phyloP scores from a whole-genome alignment of 2,797 vertebrate genomes.

The Centropyge bicolor region DNA sequence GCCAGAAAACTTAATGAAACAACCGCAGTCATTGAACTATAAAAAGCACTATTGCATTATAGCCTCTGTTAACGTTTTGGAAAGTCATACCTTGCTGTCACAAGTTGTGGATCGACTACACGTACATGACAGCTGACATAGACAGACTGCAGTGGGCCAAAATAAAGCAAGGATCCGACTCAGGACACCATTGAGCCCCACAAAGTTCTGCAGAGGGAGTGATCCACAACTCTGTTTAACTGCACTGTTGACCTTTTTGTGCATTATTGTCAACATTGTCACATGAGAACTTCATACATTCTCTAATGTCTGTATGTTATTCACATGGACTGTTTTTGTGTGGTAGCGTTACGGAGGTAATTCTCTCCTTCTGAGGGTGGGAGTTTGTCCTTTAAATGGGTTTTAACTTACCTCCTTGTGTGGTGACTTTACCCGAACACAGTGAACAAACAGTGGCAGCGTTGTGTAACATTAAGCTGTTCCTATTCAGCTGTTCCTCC shows the following conservation, averaged over 20 bases:
- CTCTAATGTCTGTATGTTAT: too few relatives aligned
- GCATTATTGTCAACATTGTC: neutral
- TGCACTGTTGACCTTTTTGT: neutral
- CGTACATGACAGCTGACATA: neutral
- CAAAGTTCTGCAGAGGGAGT: too few relatives aligned
- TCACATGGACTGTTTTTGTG: neutral
- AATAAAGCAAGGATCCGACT: too few relatives aligned
- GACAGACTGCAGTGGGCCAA: neutral
- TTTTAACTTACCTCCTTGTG: slow-evolving; percentile 33
- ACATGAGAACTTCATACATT: too few relatives aligned
- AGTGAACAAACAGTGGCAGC: slow-evolving; percentile 43
- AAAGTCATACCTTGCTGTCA: neutral
- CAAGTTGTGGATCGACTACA: too few relatives aligned
- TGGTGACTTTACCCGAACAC: slow-evolving; percentile 3
- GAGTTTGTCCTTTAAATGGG: slow-evolving; percentile 21
- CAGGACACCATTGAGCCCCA: too few relatives aligned
- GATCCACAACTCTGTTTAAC: too few relatives aligned
- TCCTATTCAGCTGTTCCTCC: neutral
- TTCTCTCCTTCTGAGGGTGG: slow-evolving; percentile 1
- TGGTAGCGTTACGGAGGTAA: neutral
- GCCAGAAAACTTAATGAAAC: neutral
- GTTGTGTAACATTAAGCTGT: slow-evolving; percentile 39
- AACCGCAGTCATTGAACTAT: neutral
- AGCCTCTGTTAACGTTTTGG: neutral
- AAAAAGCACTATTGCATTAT: neutral